A percentile compares a stretch with the other conserved stretches of the same genome.
phyloP scores from a whole-genome alignment of 2,888 invertebrate species.

The Halictus ligatus region DNA sequence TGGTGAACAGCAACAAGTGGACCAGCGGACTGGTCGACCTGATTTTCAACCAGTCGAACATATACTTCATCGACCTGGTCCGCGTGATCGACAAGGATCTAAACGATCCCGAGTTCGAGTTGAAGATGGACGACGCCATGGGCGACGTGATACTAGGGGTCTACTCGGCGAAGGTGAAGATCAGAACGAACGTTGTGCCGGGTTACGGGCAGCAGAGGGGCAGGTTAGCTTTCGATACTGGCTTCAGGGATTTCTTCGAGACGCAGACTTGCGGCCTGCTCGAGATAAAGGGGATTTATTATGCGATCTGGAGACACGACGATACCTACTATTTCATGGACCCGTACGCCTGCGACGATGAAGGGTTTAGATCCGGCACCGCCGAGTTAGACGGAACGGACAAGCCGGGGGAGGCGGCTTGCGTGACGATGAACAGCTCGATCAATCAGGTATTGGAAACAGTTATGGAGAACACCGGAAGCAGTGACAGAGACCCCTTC shows the following conservation, averaged over 20 bases:
- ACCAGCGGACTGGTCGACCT: slow-evolving; percentile 77
- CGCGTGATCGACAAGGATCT: slow-evolving; percentile 77
- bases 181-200: slow-evolving; percentile 76
- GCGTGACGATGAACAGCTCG: slow-evolving; percentile 80
- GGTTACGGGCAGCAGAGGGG: slow-evolving; percentile 75
- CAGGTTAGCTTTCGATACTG: slow-evolving; percentile 71
- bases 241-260: slow-evolving; percentile 76
- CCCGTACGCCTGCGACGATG: slow-evolving; percentile 79
- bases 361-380: slow-evolving; percentile 70
- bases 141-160: slow-evolving; percentile 80
- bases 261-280: slow-evolving; percentile 71
- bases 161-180: slow-evolving; percentile 79
- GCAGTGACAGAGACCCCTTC: slow-evolving; percentile 78
- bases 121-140: slow-evolving; percentile 76
- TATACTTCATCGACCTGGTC: slow-evolving; percentile 79
- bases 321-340: slow-evolving; percentile 80
- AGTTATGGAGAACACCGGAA: slow-evolving; percentile 77
- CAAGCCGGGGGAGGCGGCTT: slow-evolving; percentile 66
- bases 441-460: slow-evolving; percentile 76
- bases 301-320: slow-evolving; percentile 80
- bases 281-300: slow-evolving; percentile 78
- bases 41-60: slow-evolving; percentile 81
- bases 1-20: slow-evolving; percentile 80
- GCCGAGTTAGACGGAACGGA: slow-evolving; percentile 17
- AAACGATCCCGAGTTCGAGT: slow-evolving; percentile 71